Percentiles rank a stretch among this genome's conserved stretches.
These are phyloP conservation scores for Mormyrops attenuatus DNA, from an alignment of 2,797 vertebrate genomes.

Conservation along the genomic window DNA sequence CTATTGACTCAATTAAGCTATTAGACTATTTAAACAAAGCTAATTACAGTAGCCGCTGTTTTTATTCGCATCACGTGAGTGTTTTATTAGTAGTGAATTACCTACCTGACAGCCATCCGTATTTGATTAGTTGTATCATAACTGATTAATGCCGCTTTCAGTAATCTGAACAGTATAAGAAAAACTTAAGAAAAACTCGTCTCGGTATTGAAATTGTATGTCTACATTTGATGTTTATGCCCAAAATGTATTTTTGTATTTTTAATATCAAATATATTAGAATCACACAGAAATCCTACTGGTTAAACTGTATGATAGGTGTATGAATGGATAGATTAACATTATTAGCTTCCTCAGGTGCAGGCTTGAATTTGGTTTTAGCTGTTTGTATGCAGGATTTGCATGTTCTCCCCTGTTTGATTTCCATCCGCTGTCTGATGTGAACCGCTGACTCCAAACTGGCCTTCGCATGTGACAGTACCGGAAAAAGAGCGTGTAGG, in stretches of 20 bases:
- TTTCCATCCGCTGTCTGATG: neutral
- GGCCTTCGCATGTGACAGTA: neutral
- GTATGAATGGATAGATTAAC: neutral
- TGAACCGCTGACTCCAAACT: neutral
- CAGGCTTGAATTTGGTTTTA: neutral
- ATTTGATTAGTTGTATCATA: neutral
- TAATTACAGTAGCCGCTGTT: neutral
- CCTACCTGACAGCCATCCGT: neutral
- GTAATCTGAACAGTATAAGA: neutral
- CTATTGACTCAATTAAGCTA: neutral
- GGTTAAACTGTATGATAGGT: neutral
- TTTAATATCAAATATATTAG: neutral
- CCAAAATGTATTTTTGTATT: neutral
- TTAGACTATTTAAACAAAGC: neutral
- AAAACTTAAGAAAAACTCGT: neutral
- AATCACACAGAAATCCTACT: neutral
- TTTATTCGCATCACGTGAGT: neutral
- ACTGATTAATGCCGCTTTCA: neutral
- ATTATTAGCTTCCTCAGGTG: neutral
- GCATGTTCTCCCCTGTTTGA: neutral
- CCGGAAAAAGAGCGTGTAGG: neutral
- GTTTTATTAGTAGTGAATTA: neutral
- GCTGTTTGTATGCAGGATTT: neutral
- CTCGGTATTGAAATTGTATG: neutral
- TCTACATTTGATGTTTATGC: neutral